A percentile compares a stretch with the other conserved stretches of the same genome.
Conservation (phyloP, 1,140 invertebrate genomes). For the Aricia agestis region DNA sequence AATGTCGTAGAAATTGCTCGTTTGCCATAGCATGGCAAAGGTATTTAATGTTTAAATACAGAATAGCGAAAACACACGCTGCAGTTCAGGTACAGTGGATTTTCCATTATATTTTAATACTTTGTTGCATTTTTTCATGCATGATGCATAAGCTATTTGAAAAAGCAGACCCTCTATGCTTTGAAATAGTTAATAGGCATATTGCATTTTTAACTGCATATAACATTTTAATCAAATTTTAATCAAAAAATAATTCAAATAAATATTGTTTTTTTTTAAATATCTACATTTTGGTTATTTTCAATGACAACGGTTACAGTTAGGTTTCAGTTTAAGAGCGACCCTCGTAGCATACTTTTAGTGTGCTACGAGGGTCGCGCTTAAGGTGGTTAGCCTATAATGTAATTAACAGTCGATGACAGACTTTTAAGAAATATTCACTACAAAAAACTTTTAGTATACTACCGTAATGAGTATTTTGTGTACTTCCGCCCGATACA, state of each 20-base stretch:
- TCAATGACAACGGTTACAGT: too few relatives aligned
- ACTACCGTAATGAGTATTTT: too few relatives aligned
- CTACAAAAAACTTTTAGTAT: too few relatives aligned
- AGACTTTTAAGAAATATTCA: too few relatives aligned
- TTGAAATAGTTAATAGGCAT: neutral
- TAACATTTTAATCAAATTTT: neutral
- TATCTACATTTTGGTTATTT: too few relatives aligned
- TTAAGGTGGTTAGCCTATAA: too few relatives aligned
- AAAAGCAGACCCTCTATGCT: neutral
- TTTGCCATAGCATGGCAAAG: neutral
- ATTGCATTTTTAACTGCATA: neutral
- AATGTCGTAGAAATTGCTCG: neutral
- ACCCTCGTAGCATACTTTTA: too few relatives aligned
- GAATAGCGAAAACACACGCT: neutral
- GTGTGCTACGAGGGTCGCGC: too few relatives aligned
- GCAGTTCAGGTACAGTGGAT: neutral
- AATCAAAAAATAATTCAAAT: too few relatives aligned
- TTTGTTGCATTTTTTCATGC: neutral
- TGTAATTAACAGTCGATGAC: too few relatives aligned
- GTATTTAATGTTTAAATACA: neutral
- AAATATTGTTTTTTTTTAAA: too few relatives aligned
- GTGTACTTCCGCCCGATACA: neutral
- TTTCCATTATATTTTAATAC: neutral
- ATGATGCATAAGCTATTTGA: neutral
- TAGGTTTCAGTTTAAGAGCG: too few relatives aligned